phyloP scores from a whole-genome alignment of 1,140 invertebrate species.

The Mercenaria mercenaria region DNA sequence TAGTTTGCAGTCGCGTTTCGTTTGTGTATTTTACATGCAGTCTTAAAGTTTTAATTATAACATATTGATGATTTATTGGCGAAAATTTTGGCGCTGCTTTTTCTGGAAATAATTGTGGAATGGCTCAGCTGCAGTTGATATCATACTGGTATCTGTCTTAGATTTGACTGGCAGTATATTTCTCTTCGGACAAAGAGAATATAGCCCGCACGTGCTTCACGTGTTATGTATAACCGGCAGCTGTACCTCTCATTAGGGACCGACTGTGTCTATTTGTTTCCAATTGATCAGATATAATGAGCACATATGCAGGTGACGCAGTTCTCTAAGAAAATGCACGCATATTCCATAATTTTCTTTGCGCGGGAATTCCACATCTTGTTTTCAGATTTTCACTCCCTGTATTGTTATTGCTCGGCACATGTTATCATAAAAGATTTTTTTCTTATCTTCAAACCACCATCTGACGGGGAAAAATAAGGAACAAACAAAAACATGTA shows the following conservation, averaged over 20 bases:
- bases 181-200: slow-evolving; percentile 47
- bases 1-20: too few species aligned
- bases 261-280: slow-evolving; percentile 48
- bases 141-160: slow-evolving; percentile 5
- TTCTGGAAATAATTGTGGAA: not conserved
- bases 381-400: not conserved
- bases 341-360: slow-evolving; percentile 10
- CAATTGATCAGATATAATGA: slow-evolving; percentile 54
- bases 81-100: slow-evolving; percentile 19
- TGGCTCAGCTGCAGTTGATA: slow-evolving; percentile 20
- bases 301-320: slow-evolving; percentile 48
- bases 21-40: too few species aligned
- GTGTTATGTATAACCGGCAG: slow-evolving; percentile 50
- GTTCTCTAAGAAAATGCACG: not conserved
- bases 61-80: too few species aligned
- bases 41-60: too few species aligned
- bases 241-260: slow-evolving; percentile 57
- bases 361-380: slow-evolving; percentile 55
- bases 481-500: slow-evolving; percentile 40
- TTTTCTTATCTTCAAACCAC: slow-evolving; percentile 7
- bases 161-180: slow-evolving; percentile 31
- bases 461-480: slow-evolving; percentile 44
- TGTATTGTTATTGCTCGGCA: slow-evolving; percentile 24
- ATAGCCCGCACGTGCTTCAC: slow-evolving; percentile 48
- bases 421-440: slow-evolving; percentile 21